phyloP scores from a whole-genome alignment of 2,888 invertebrate genomes.

The Rutpela maculata region DNA sequence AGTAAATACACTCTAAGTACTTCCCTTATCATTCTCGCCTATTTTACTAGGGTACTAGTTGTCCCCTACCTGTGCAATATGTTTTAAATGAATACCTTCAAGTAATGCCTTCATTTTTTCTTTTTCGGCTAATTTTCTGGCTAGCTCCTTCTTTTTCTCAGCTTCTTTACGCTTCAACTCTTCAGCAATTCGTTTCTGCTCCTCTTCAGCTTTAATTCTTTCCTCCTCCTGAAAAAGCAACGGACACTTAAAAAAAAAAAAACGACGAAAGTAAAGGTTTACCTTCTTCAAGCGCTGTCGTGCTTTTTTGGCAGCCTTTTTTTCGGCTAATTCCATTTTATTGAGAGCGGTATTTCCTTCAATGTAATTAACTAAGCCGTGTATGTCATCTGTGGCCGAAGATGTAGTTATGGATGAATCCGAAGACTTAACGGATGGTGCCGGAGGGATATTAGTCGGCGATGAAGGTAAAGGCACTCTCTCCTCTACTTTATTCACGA shows the following conservation, averaged over 20 bases:
- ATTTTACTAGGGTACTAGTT: too few species aligned
- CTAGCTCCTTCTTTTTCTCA: conserved; percentile 68
- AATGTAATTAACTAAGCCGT: conserved; percentile 71
- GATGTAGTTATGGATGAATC: conserved; percentile 51
- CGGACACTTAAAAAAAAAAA: neutral
- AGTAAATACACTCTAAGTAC: too few species aligned
- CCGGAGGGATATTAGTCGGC: conserved; percentile 59
- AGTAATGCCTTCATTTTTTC: conserved; percentile 46
- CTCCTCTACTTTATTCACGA: conserved; percentile 54
- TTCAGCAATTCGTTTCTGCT: conserved; percentile 56
- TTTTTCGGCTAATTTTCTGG: conserved; percentile 65
- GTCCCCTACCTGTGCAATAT: too few species aligned
- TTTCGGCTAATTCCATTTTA: conserved; percentile 72
- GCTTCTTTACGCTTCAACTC: conserved; percentile 60
- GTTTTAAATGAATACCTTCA: conserved; percentile 40
- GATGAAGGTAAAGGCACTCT: conserved; percentile 59
- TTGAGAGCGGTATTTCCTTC: conserved; percentile 69
- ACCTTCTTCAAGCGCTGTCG: conserved; percentile 87
- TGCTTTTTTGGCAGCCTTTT: conserved; percentile 90
- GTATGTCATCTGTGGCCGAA: conserved; percentile 65
- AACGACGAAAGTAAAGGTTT: conserved; percentile 42
- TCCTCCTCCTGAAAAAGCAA: conserved; percentile 66
- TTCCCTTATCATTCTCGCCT: too few species aligned
- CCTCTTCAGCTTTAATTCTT: conserved; percentile 61
- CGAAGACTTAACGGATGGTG: conserved; percentile 55